These are phyloP conservation scores for Stenurella melanura DNA, from an alignment of 2,888 invertebrate species.

Conservation along the genomic window DNA sequence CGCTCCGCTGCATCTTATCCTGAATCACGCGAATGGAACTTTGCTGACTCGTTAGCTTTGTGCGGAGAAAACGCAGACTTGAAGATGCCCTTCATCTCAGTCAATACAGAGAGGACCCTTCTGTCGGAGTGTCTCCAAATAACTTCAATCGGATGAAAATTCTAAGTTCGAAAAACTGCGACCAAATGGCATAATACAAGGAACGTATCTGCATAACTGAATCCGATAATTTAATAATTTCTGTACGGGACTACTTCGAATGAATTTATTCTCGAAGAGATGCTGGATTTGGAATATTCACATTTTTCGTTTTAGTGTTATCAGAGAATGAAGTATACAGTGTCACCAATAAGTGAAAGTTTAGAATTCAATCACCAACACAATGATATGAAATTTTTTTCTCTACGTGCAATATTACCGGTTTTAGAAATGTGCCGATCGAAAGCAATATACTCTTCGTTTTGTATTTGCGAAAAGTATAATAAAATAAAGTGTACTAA, in stretches of 20 bases:
- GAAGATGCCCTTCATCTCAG: constrained; percentile 38
- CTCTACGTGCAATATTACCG: too few relatives aligned
- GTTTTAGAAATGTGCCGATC: too few relatives aligned
- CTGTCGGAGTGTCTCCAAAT: constrained; percentile 32
- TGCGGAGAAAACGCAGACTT: constrained; percentile 39
- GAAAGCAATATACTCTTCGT: too few relatives aligned
- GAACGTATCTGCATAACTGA: not conserved
- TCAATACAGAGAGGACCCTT: constrained; percentile 40
- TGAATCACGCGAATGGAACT: constrained; percentile 45
- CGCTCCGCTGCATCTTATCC: constrained; percentile 47
- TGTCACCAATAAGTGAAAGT: too few relatives aligned
- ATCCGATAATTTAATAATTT: not conserved
- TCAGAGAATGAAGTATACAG: too few relatives aligned
- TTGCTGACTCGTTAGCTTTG: constrained; percentile 56
- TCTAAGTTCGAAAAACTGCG: constrained; percentile 43
- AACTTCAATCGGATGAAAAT: constrained; percentile 52
- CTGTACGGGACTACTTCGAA: not conserved
- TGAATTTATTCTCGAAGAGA: not conserved
- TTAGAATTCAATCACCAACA: too few relatives aligned
- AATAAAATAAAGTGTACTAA: too few relatives aligned
- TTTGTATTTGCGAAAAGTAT: too few relatives aligned
- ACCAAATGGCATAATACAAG: not conserved
- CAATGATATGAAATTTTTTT: too few relatives aligned
- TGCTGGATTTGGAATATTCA: too few relatives aligned
- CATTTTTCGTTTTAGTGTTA: too few relatives aligned